Conservation (phyloP, 2,888 invertebrate species). For the Parapristionchus giblindavisi region DNA sequence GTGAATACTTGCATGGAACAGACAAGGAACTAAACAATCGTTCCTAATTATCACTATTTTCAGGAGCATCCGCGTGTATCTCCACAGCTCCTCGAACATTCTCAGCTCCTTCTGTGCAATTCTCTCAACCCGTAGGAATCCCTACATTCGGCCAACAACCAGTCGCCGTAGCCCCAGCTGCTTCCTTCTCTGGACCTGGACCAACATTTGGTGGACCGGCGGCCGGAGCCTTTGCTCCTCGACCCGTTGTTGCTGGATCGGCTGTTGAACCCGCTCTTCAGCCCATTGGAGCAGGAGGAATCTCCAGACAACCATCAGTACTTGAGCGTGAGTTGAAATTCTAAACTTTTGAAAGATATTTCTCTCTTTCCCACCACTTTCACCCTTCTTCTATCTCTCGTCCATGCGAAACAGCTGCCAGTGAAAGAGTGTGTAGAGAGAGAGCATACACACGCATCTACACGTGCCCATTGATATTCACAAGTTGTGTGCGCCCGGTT, state of each 20-base stretch:
- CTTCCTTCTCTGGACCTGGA: too few relatives aligned
- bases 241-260: slow-evolving; percentile 20
- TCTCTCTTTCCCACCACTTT: too few relatives aligned
- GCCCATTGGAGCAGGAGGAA: slow-evolving; percentile 35
- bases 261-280: slow-evolving; percentile 12
- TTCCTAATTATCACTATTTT: background rate
- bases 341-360: too few relatives aligned
- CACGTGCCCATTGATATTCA: too few relatives aligned
- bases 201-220: background rate
- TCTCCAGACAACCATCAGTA: slow-evolving; percentile 20
- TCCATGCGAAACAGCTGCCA: too few relatives aligned
- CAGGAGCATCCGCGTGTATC: slow-evolving; percentile 29
- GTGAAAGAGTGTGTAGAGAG: too few relatives aligned
- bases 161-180: slow-evolving; percentile 2
- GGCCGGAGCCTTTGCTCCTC: slow-evolving; percentile 9
- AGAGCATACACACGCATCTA: too few relatives aligned
- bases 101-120: slow-evolving; percentile 37
- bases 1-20: background rate
- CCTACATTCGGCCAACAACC: background rate
- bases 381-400: background rate
- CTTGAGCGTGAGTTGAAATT: slow-evolving; percentile 33
- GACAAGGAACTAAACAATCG: background rate
- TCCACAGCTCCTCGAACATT: slow-evolving; percentile 35
- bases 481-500: too few relatives aligned
- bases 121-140: slow-evolving; percentile 19